Evolutionary conservation across 2,113 vertebrate genomes (phyloP).

Genomic region (Pseudorhombus dupliciocellatus): DNA sequence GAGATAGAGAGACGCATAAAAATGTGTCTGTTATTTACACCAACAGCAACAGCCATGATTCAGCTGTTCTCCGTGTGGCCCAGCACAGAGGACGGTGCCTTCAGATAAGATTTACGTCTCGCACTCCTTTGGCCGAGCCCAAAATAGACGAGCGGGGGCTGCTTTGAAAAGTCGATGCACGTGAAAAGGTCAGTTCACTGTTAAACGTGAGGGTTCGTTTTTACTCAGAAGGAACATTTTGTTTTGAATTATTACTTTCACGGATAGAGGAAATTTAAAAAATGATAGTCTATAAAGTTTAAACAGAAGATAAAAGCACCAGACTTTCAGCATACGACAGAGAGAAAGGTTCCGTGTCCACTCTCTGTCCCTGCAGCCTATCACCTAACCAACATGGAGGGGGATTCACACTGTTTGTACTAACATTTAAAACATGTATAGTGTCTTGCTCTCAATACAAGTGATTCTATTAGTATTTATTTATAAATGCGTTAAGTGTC

Average conservation of each 20-base stretch:
- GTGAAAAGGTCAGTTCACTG: constrained; percentile 39
- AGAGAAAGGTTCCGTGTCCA: constrained; percentile 10
- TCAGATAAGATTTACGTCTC: constrained; percentile 52
- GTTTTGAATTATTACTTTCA: constrained; percentile 1
- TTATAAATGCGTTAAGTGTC: constrained; percentile 55
- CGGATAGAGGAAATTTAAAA: constrained; percentile 9
- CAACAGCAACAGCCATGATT: constrained; percentile 46
- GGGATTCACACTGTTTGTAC: constrained; percentile 50
- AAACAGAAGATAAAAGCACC: neutral
- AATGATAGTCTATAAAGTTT: constrained; percentile 1
- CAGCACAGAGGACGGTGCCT: constrained; percentile 55
- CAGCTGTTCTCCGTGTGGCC: constrained; percentile 40
- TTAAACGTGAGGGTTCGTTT: constrained; percentile 17
- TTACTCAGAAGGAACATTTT: neutral
- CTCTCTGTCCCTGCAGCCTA: constrained; percentile 18
- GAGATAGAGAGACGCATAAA: neutral
- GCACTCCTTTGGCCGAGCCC: constrained; percentile 40
- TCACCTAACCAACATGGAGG: constrained; percentile 9
- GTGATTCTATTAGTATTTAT: constrained; percentile 75
- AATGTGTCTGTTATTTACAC: constrained; percentile 23
- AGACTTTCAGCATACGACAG: neutral
- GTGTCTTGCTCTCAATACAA: constrained; percentile 43
- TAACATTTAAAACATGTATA: constrained; percentile 61
- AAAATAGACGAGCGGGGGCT: constrained; percentile 46
- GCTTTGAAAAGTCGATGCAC: constrained; percentile 15